phyloP scores from a whole-genome alignment of 2,888 invertebrate genomes.

The Eulithis prunata region DNA sequence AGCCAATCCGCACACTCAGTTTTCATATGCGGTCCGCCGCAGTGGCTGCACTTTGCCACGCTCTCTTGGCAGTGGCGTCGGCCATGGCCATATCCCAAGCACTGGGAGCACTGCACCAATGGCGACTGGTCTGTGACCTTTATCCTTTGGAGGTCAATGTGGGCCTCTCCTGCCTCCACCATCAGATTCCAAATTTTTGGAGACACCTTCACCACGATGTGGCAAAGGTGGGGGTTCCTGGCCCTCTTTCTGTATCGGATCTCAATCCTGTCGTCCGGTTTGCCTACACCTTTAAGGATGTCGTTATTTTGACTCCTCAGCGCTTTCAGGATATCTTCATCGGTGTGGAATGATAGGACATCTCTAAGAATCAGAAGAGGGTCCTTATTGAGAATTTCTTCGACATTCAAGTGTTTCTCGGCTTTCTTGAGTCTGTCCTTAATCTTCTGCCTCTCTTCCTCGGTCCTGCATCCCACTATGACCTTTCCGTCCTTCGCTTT shows the following conservation, averaged over 20 bases:
- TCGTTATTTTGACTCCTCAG: neutral
- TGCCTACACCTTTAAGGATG: neutral
- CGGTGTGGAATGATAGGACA: too few relatives aligned
- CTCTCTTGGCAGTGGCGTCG: neutral
- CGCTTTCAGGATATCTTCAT: neutral
- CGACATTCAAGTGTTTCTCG: too few relatives aligned
- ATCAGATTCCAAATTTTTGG: neutral
- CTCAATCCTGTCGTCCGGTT: neutral
- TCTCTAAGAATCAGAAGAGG: too few relatives aligned
- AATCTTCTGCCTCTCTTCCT: too few relatives aligned
- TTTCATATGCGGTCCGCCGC: neutral
- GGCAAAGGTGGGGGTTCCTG: neutral
- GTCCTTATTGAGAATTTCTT: too few relatives aligned
- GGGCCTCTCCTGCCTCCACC: neutral
- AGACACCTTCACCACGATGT: neutral
- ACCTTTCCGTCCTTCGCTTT: neutral
- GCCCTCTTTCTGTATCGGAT: neutral
- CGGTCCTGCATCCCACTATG: neutral
- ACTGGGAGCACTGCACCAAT: neutral
- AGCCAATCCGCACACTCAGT: too few relatives aligned
- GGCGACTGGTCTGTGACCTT: neutral
- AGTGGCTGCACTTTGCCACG: neutral
- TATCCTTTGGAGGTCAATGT: conserved; percentile 1
- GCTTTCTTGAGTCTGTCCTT: too few relatives aligned
- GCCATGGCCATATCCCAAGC: neutral